Evolutionary conservation across 2,888 invertebrate species (phyloP), one percentile per base, ranked within the genome.

Genomic region (Drosophila stalkeri): DNA sequence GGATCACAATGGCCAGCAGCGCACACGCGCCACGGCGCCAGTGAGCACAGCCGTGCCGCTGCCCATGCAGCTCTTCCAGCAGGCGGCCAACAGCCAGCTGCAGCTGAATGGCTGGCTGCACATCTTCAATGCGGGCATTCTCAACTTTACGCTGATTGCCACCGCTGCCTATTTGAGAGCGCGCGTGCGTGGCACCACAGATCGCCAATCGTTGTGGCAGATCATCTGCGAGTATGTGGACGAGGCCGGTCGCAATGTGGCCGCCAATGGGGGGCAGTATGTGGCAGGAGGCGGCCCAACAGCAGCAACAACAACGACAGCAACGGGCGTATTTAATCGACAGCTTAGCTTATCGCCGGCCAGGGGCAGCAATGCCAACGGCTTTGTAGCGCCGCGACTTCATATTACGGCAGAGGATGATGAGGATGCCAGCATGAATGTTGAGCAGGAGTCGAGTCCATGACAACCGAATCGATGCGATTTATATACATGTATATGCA

Each of bases 381-480:
- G 52, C n/a, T 44, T 54, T 49, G 67, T 70, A 61, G 56, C 67
- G 33, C 86, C 88, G 27, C 75, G 71, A 2, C 37, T 66, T 16
- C 85, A 85, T 51, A 85, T 85, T 6, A 85, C 85, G 20, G 85
- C 85, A 4, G 90, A 85, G 75, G 90, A 85, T 20, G 90, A 85
- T 31, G 90, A 80, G 33, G 74, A 85, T 8, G 47, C 41, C 16
- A 47, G 46, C 33, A 9, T 61, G 49, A 60, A 54, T 9, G 49
- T 6, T 8, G 55, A 61, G 35, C 33, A 14, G 14, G 47, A 49
- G 39, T 20, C 60, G 14, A 39, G 46, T n/a, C 52, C 59, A n/a
- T 69, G 59, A 69, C 47, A 51, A 43, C 41, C 49, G 37, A 31
- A 63, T 68, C 72, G 67, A 64, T 65, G 63, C 56, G 20, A 78